Evolutionary conservation across 2,888 invertebrate genomes (phyloP).

Genomic region (Sphaeridia pumilis): DNA sequence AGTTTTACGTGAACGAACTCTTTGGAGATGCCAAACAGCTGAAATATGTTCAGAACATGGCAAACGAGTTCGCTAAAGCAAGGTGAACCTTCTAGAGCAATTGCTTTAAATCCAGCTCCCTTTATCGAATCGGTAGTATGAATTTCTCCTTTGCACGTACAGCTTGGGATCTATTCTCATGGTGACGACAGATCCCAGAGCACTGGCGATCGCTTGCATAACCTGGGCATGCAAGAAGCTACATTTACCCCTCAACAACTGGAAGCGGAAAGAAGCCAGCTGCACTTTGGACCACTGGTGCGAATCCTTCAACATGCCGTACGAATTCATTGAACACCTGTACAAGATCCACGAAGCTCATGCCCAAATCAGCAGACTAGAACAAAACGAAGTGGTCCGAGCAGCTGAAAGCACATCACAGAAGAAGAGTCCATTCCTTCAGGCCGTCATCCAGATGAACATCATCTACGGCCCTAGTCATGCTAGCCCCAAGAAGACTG

Average conservation of each 20-base stretch:
- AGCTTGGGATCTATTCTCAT: conserved; percentile 7
- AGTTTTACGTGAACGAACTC: not conserved
- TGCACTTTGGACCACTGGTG: conserved; percentile 2
- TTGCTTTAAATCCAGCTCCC: no score
- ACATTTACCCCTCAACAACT: conserved; percentile 4
- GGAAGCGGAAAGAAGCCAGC: conserved; percentile 4
- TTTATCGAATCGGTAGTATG: not conserved
- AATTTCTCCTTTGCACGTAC: not conserved
- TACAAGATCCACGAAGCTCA: not conserved
- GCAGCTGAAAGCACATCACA: not conserved
- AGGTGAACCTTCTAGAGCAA: conserved; percentile 7
- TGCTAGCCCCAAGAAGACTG: no score
- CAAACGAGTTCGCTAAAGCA: conserved; percentile 5
- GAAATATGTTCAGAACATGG: conserved; percentile 1
- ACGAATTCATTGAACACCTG: conserved; percentile 1
- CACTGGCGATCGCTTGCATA: conserved; percentile 8
- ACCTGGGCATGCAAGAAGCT: conserved; percentile 8
- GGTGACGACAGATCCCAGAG: conserved; percentile 3
- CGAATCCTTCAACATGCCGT: conserved; percentile 5
- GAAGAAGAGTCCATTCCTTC: not conserved
- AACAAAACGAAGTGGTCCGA: not conserved
- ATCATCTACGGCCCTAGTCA: not conserved
- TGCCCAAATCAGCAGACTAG: not conserved
- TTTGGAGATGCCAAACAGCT: conserved; percentile 1
- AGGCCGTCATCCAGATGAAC: not conserved